Base-by-base conservation (phyloP, 1,140 invertebrate species). In the Eumaeus atala region DNA sequence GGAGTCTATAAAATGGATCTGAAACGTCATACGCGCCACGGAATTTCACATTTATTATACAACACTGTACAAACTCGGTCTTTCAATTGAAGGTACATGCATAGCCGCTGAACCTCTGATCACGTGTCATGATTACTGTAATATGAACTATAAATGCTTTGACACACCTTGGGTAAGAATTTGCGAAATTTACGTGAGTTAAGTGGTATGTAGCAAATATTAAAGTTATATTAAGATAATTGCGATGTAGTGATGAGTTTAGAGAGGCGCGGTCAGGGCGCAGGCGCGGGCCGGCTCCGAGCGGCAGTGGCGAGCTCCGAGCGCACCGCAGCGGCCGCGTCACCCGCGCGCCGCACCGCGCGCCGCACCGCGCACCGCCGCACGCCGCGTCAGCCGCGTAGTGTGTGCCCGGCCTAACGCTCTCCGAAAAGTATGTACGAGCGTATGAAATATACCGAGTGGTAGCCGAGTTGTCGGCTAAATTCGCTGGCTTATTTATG, bases 301-400 rank as follows among this genome's bases (percentile, higher is more conserved):
- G 36, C 51, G 51, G 56, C 47, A 55, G 52, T 51, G 48, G 53
- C 52, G 12, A 37, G 48, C 65, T 48, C 38, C 40, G 14, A 14
- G 40, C 40, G n/a, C 6, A 44, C 40, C 12, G 40, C 40, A 44
- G 40, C 40, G 40, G 40, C 40, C 40, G 40, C 9, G 34, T 9
- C 5, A 35, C 34, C 34, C 34, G 34, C 34, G 34, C 34, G 9
- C 34, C 34, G 34, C 34, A 35, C 5, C 34, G 34, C 34, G 34
- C 38, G 38, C 38, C n/a, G 16, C 38, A 14, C 40, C 40, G 12
- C 40, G 49, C 59, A 37, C 64, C 58, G 52, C 58, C 44, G 47
- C 57, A 40, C 50, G 37, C 54, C 35, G 11, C 48, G 35, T 44
- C 54, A 33, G 12, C 40, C 14, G 40, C 40, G 6, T 42, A 40